phyloP scores from a whole-genome alignment of 2,113 vertebrate species.

The Abramis brama region DNA sequence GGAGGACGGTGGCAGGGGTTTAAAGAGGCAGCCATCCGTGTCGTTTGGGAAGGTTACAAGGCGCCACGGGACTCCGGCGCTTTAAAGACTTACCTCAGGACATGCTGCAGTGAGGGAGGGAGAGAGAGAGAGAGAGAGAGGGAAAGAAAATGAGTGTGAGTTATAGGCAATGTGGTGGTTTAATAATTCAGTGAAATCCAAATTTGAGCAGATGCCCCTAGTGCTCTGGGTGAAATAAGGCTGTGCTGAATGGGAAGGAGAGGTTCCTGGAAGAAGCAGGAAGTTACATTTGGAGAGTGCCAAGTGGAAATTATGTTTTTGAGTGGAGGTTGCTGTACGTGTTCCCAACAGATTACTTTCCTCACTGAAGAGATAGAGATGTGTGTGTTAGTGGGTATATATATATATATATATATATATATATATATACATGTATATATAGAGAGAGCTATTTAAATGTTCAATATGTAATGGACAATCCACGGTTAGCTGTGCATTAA shows the following conservation, averaged over 20 bases:
- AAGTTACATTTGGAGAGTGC: neutral
- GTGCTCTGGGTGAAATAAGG: conserved; percentile 21
- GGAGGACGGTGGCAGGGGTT: conserved; percentile 32
- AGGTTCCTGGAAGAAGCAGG: conserved; percentile 19
- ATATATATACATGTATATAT: too few relatives aligned
- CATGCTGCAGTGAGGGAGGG: conserved; percentile 9
- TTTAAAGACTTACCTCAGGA: conserved; percentile 49
- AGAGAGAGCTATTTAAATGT: too few relatives aligned
- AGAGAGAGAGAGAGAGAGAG: conserved; percentile 23
- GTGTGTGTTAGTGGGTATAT: conserved; percentile 25
- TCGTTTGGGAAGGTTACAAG: conserved; percentile 48
- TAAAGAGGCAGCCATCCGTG: conserved; percentile 37
- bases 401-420: too few relatives aligned
- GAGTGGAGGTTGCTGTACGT: neutral
- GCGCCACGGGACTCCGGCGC: conserved; percentile 32
- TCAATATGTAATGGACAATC: too few relatives aligned
- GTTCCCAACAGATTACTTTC: neutral
- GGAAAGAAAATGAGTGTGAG: conserved; percentile 20
- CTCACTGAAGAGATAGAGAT: neutral
- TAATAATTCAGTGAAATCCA: conserved; percentile 46
- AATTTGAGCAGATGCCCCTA: conserved; percentile 41
- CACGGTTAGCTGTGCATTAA: too few relatives aligned
- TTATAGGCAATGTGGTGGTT: conserved; percentile 46
- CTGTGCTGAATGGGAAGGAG: neutral
- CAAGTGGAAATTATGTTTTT: conserved; percentile 10